phyloP scores from a whole-genome alignment of 2,888 invertebrate species.

The Prenolepis imparis region DNA sequence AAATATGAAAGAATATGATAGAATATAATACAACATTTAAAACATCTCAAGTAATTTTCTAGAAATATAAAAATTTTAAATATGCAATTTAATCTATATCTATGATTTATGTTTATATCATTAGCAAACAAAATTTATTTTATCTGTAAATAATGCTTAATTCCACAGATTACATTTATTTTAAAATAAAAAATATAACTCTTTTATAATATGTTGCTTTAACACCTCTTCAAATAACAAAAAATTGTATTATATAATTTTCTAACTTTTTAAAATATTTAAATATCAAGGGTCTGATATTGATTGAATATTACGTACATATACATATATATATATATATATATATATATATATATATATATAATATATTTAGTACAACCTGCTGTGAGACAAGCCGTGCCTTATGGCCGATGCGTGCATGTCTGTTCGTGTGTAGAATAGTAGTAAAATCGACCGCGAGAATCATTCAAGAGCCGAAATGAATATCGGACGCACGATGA shows the following conservation, averaged over 20 bases:
- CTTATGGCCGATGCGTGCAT: background rate
- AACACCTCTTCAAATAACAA: background rate
- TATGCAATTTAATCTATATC: background rate
- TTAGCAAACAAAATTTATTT: background rate
- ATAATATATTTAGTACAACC: background rate
- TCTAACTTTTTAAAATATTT: background rate
- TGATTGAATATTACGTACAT: conserved; percentile 1
- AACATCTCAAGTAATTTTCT: background rate
- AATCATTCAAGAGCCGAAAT: conserved; percentile 14
- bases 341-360: background rate
- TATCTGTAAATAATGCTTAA: background rate
- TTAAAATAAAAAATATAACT: background rate
- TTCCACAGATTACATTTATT: background rate
- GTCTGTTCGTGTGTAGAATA: background rate
- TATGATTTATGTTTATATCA: background rate
- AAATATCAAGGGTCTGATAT: background rate
- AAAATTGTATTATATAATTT: conserved; percentile 8
- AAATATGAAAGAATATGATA: background rate
- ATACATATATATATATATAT: background rate
- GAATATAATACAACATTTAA: background rate
- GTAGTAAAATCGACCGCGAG: conserved; percentile 34
- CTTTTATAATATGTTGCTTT: too few relatives aligned
- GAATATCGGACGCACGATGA: conserved; percentile 54
- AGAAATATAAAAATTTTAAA: background rate
- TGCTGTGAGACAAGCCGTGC: background rate